Percentiles rank a stretch among this genome's conserved stretches.
These are phyloP conservation scores for Tragulus kanchil DNA, from an alignment of 2,113 vertebrate genomes.

Conservation along the genomic window DNA sequence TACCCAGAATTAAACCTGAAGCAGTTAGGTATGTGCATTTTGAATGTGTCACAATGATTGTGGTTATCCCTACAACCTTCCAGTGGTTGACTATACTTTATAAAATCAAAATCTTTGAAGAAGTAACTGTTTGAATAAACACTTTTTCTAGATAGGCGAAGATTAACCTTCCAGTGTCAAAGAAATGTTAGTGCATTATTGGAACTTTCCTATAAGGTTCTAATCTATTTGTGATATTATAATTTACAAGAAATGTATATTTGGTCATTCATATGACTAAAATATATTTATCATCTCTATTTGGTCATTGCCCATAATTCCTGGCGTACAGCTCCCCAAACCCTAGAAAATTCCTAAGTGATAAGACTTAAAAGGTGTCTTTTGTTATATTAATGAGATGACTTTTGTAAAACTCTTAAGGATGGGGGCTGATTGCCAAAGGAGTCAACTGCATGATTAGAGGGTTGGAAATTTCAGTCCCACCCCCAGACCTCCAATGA, in stretches of 20 bases:
- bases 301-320: background rate
- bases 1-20: background rate
- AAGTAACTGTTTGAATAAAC: background rate
- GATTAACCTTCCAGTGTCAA: background rate
- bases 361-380: background rate
- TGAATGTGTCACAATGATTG: background rate
- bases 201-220: background rate
- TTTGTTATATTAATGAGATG: background rate
- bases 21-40: background rate
- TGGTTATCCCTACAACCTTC: background rate
- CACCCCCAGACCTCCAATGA: background rate
- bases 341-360: background rate
- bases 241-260: background rate
- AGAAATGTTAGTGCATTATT: background rate
- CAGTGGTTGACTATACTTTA: background rate
- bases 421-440: background rate
- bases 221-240: background rate
- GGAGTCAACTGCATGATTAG: background rate
- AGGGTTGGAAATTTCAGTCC: background rate
- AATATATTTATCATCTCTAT: background rate
- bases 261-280: background rate
- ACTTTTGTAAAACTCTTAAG: background rate
- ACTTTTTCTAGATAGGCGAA: background rate
- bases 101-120: constrained; percentile 20
- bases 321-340: background rate